Evolutionary conservation across 2,113 vertebrate genomes (phyloP).

Genomic region (Paraplagusia blochii): DNA sequence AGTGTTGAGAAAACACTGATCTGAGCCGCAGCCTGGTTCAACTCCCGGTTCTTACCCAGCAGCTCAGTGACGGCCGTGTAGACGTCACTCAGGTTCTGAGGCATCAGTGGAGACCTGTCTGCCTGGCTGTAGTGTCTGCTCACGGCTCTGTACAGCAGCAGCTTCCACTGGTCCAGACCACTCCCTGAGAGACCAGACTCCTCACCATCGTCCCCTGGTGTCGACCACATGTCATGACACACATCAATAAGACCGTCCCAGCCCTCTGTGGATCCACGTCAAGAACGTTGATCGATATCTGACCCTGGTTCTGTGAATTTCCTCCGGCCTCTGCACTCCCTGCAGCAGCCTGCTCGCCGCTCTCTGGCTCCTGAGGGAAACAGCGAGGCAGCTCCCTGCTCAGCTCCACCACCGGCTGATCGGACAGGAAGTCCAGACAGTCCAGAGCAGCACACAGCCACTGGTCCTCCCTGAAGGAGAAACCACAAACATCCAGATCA

Average conservation of each 20-base stretch:
- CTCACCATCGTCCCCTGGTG: not conserved
- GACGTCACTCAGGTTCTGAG: conserved; percentile 79
- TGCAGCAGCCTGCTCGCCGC: conserved; percentile 11
- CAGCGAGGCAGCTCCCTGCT: conserved; percentile 84
- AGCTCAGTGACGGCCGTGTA: conserved; percentile 86
- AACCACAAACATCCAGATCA: not conserved
- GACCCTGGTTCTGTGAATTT: conserved; percentile 7
- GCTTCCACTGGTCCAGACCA: conserved; percentile 73
- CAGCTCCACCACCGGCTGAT: conserved; percentile 86
- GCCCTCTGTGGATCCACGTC: not conserved
- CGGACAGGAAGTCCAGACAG: conserved; percentile 89
- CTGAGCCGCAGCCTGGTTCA: too few relatives aligned
- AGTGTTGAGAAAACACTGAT: too few relatives aligned
- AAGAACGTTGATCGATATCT: too few relatives aligned
- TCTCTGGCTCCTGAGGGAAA: conserved; percentile 64
- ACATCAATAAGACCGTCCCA: not conserved
- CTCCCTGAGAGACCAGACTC: conserved; percentile 15
- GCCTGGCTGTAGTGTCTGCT: conserved; percentile 83
- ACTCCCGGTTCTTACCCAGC: conserved; percentile 74
- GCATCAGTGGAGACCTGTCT: conserved; percentile 79
- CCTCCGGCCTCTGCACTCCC: not conserved
- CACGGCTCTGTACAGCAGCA: conserved; percentile 83
- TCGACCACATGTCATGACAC: not conserved
- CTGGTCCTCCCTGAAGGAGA: conserved; percentile 78
- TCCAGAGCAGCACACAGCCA: conserved; percentile 89